A percentile compares a stretch with the other conserved stretches of the same genome.
Evolutionary conservation across 2,888 invertebrate species (phyloP).

Genomic region (Brassicogethes aeneus): DNA sequence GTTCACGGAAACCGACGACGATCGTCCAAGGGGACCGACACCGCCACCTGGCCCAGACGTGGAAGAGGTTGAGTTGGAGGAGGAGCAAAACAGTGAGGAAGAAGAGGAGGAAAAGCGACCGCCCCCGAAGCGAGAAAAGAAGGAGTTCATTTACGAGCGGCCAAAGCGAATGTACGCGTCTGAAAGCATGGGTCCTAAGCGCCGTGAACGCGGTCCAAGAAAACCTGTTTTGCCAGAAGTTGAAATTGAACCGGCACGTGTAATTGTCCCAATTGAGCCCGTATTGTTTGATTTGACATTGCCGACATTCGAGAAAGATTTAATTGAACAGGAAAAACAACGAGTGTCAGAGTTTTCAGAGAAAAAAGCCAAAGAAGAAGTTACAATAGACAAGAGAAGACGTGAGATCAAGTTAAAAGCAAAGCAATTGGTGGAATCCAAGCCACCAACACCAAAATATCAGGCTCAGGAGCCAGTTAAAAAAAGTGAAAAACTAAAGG

Average conservation of each 20-base stretch:
- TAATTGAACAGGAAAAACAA: slow-evolving; percentile 35
- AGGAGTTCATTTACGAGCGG: slow-evolving; percentile 34
- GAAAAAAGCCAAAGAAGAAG: slow-evolving; percentile 35
- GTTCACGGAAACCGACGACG: slow-evolving; percentile 36
- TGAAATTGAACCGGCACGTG: not conserved
- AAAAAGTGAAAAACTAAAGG: slow-evolving; percentile 36
- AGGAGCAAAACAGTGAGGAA: slow-evolving; percentile 31
- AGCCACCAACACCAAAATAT: slow-evolving; percentile 30
- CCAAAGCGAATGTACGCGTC: slow-evolving; percentile 31
- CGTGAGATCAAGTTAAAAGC: slow-evolving; percentile 31
- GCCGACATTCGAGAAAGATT: slow-evolving; percentile 34
- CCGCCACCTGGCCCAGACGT: slow-evolving; percentile 22
- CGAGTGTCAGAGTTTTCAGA: slow-evolving; percentile 33
- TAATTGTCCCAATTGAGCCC: slow-evolving; percentile 5
- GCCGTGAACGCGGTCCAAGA: slow-evolving; percentile 31
- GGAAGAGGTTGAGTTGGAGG: slow-evolving; percentile 23
- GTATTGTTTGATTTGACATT: slow-evolving; percentile 26
- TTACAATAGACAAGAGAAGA: slow-evolving; percentile 32
- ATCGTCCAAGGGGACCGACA: slow-evolving; percentile 36
- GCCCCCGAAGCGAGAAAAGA: slow-evolving; percentile 24
- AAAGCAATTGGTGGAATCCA: slow-evolving; percentile 28
- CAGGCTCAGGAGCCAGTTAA: slow-evolving; percentile 35
- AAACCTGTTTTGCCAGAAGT: slow-evolving; percentile 15
- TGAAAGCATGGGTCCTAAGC: slow-evolving; percentile 34
- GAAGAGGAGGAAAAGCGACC: slow-evolving; percentile 25